phyloP scores from a whole-genome alignment of 2,888 invertebrate genomes.

The Sphaerophoria taeniata region DNA sequence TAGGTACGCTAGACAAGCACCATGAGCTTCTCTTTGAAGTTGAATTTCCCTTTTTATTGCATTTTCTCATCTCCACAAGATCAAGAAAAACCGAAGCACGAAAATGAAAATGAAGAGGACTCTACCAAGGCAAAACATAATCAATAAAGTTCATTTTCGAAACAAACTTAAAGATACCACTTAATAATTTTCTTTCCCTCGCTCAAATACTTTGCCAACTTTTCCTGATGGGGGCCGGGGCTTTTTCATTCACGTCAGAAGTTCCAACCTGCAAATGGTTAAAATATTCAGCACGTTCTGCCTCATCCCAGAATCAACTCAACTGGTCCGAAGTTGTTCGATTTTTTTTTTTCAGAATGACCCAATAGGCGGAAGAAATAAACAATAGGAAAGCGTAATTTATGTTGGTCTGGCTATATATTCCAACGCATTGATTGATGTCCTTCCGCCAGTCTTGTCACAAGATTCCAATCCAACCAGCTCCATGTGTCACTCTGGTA shows the following conservation, averaged over 20 bases:
- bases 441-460: constrained; percentile 66
- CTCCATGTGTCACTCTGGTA: too few relatives aligned
- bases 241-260: background rate
- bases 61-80: too few relatives aligned
- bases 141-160: too few relatives aligned
- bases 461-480: constrained; percentile 55
- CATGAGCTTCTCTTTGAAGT: too few relatives aligned
- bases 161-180: too few relatives aligned
- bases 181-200: constrained; percentile 48
- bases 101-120: too few relatives aligned
- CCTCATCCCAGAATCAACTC: too few relatives aligned
- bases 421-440: constrained; percentile 65
- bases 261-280: constrained; percentile 39
- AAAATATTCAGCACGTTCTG: background rate
- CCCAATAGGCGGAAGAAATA: constrained; percentile 56
- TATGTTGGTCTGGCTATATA: constrained; percentile 47
- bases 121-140: too few relatives aligned
- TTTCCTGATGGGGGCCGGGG: background rate
- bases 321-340: constrained; percentile 21
- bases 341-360: too few relatives aligned
- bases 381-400: constrained; percentile 63
- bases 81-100: too few relatives aligned
- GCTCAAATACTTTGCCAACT: constrained; percentile 36
- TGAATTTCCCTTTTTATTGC: too few relatives aligned
- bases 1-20: too few relatives aligned